Base-by-base conservation (phyloP, 2,888 invertebrate genomes). In the Endotricha flammealis region DNA sequence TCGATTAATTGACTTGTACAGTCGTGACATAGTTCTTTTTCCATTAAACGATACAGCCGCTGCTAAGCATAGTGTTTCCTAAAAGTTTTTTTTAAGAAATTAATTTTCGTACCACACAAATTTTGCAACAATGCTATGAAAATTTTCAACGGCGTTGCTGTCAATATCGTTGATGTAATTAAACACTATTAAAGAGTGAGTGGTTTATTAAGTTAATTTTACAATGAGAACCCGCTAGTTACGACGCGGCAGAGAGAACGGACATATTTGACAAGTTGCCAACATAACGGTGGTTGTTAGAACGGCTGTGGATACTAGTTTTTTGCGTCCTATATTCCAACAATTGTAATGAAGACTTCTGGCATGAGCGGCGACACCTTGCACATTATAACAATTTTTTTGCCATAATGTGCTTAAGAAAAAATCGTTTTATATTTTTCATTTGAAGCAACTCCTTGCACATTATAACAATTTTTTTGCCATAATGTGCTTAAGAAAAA, bases 71-170 rank as follows among this genome's bases (percentile, higher is more conserved):
- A 45, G 29, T 6, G 28, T 31, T n/a, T 32, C 13, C 29, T 43
- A 38, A n/a, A 22, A 17, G 10, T 9, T 20, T 29, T 12, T 35
- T 32, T 10, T 5, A 22, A 31, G 24, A 35, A 41, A 14, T 44
- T 48, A 17, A 41, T 27, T 7, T 37, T 13, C 23, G 43, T 46
- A 4, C 12, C n/a, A n/a, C n/a, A n/a, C n/a, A n/a, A n/a, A n/a
- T n/a, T n/a, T n/a, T n/a, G n/a, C n/a, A n/a, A n/a, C 40, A 42
- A 10, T 45, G 38, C 44, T 44, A 13, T 41, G 16, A 17, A n/a
- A 33, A 7, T 12, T 7, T 10, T 33, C 33, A 12, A 33, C 33
- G 12, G 11, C 20, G 12, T 33, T 33, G 11, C 33, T 33, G 27
- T 33, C 33, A 17, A 27, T 12, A 17, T 33, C 33, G n/a, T n/a